Evolutionary conservation across 1,140 invertebrate species (phyloP).

Genomic region (Capitella teleta): DNA sequence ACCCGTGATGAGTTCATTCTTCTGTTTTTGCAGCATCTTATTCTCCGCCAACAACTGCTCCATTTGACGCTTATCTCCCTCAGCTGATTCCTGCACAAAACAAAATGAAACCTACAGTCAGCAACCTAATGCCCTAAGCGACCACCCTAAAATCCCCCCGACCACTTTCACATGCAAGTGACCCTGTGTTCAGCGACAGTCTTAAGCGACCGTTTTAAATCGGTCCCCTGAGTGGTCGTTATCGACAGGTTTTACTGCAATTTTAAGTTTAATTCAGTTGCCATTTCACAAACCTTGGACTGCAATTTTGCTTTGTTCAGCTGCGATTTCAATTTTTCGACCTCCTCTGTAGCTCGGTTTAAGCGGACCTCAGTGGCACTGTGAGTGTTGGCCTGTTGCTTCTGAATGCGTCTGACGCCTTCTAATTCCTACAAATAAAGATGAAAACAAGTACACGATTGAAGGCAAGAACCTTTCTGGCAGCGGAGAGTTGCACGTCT

Average conservation of each 20-base stretch:
- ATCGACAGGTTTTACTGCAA: too few relatives aligned
- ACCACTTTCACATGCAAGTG: too few relatives aligned
- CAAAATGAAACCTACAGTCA: too few relatives aligned
- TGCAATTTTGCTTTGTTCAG: constrained; percentile 29
- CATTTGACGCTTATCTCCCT: constrained; percentile 33
- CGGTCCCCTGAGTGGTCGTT: too few relatives aligned
- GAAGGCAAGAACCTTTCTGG: constrained; percentile 29
- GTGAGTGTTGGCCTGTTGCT: constrained; percentile 33
- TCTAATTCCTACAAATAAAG: constrained; percentile 32
- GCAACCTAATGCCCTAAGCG: too few relatives aligned
- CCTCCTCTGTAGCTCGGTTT: constrained; percentile 40
- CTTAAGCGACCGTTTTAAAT: too few relatives aligned
- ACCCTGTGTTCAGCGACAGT: too few relatives aligned
- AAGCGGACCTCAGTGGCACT: constrained; percentile 38
- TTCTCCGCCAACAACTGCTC: constrained; percentile 39
- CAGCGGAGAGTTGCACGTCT: constrained; percentile 25
- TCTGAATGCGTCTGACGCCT: constrained; percentile 30
- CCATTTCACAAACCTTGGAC: too few relatives aligned
- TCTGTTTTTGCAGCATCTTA: constrained; percentile 41
- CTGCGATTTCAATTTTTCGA: constrained; percentile 39
- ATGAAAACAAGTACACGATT: too few relatives aligned
- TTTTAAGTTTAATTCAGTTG: too few relatives aligned
- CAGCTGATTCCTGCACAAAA: constrained; percentile 33
- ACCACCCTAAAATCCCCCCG: too few relatives aligned
- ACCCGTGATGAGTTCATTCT: constrained; percentile 41